Evolutionary conservation across 2,113 vertebrate species (phyloP).

Genomic region (Pica pica): DNA sequence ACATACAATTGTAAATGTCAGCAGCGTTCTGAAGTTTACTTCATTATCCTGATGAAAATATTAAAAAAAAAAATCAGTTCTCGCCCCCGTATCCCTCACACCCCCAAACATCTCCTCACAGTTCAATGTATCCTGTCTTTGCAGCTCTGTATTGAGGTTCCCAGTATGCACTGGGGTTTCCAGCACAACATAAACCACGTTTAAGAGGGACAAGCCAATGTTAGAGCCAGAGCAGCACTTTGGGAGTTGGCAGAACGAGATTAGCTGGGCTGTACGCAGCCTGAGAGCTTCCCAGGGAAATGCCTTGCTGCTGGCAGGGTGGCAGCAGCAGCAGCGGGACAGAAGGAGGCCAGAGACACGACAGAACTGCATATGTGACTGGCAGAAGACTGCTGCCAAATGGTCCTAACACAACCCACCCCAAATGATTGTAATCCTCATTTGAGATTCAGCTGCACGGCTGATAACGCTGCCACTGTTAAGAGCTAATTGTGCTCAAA

Average conservation of each 20-base stretch:
- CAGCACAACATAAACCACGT: not conserved
- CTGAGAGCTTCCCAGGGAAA: not conserved
- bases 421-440: not conserved
- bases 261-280: not conserved
- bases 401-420: not conserved
- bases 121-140: not conserved
- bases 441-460: not conserved
- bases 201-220: not conserved
- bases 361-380: not conserved
- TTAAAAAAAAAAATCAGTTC: not conserved
- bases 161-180: not conserved
- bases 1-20: not conserved
- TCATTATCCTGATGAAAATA: not conserved
- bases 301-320: not conserved
- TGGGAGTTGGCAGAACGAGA: not conserved
- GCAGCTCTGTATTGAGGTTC: not conserved
- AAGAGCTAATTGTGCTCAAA: not conserved
- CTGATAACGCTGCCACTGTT: not conserved
- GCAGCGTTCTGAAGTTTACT: not conserved
- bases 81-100: not conserved
- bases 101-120: not conserved
- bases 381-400: not conserved
- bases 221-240: not conserved
- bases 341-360: not conserved
- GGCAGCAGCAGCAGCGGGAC: not conserved